Base-by-base conservation (phyloP, 2,797 vertebrate species). In the Mormyrus hasselquistii region DNA sequence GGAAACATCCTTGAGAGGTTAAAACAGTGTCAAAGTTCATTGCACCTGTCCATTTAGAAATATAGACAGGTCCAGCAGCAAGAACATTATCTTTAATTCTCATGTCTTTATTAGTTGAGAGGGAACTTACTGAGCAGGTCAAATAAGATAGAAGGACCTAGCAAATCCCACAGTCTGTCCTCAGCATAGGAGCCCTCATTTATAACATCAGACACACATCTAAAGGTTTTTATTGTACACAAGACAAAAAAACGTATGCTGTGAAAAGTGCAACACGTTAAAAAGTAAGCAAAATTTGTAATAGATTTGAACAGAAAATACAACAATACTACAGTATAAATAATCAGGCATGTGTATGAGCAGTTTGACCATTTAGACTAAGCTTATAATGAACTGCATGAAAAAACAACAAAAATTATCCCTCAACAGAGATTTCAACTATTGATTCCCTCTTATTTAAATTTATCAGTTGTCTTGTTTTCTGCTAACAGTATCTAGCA, bases 201-300 rank as follows among this genome's bases (percentile, higher is more conserved):
- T 52, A 14, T 14, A 85, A 85, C n/a, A 85, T 50, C 85, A 59
- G 3, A 1, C 2, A 90, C 50, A 88, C 87, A 47, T 19, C 79
- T 69, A 22, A 89, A 73, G 50, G 82, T 73, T 86, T 88, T 89
- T 89, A 87, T 19, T 92, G 73, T 91, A 93, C 83, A 92, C 25
- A 92, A 73, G 34, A 79, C 69, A 49, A 93, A 91, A 90, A 88
- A 88, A 38, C 1, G 0, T 14, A 16, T 57, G 12, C 6, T 22
- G 82, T 84, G 89, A 90, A 91, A 92, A 91, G 85, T 93, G 90
- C 89, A 89, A 91, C 90, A 88, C 84, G 87, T 53, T 79, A 16
- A 50, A 89, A 89, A 62, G 10, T 25, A 19, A 34, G 83, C 38
- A 49, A 29, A 6, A 47, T 41, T 84, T 59, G 41, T 1, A 44